Evolutionary conservation across 64 coral and sea anemone genomes (phyloP).

Genomic region (Pocillopora verrucosa): DNA sequence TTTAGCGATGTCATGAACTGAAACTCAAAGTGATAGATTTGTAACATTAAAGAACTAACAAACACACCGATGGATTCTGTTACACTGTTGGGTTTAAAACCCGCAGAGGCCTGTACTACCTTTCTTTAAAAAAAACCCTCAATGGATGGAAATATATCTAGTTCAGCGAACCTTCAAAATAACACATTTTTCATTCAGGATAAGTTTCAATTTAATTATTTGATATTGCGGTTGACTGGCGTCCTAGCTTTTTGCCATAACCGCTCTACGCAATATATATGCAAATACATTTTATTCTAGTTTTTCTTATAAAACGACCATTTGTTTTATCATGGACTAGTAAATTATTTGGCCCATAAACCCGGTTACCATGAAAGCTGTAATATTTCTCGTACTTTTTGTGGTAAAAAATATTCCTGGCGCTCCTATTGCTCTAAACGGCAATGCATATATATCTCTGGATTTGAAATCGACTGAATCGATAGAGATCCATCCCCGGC

Average conservation of each 20-base stretch:
- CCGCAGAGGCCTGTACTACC: no score
- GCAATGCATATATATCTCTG: neutral
- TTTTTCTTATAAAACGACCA: neutral
- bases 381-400: neutral
- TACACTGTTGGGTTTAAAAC: no score
- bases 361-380: neutral
- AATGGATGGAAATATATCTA: no score
- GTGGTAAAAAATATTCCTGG: neutral
- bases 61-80: no score
- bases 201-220: neutral
- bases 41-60: no score
- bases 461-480: neutral
- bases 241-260: neutral
- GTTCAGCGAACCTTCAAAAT: no score
- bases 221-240: neutral
- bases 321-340: neutral
- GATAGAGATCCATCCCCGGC: neutral
- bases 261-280: neutral
- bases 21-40: no score
- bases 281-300: neutral
- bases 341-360: neutral
- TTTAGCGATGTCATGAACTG: no score
- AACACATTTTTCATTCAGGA: neutral
- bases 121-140: no score
- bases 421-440: neutral